Evolutionary conservation across 2,113 vertebrate species (phyloP).

Genomic region (Polypterus senegalus): DNA sequence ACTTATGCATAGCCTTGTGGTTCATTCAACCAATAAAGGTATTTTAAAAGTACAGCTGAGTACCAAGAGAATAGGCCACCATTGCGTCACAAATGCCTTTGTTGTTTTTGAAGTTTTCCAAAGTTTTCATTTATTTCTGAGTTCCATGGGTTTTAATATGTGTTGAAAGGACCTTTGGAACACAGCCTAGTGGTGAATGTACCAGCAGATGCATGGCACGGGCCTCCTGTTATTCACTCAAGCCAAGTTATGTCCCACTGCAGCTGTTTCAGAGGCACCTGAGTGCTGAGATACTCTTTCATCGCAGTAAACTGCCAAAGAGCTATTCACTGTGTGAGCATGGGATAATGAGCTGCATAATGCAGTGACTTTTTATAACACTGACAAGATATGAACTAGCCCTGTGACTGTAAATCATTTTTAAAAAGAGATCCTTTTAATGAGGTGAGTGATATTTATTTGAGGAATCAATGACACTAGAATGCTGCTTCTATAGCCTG

Average conservation of each 20-base stretch:
- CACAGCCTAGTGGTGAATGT: background rate
- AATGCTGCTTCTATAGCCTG: background rate
- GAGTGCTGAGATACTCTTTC: background rate
- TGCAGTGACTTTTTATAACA: background rate
- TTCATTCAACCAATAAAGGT: no score
- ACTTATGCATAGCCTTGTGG: no score
- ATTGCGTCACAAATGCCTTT: no score
- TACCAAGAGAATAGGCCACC: no score
- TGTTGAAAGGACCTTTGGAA: conserved; percentile 1
- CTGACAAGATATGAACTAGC: background rate
- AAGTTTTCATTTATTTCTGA: background rate
- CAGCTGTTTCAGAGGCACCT: background rate
- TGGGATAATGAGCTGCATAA: conserved; percentile 1
- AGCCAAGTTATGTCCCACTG: background rate
- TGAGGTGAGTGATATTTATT: background rate
- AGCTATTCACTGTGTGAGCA: conserved; percentile 1
- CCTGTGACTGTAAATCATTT: background rate
- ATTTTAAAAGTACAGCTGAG: no score
- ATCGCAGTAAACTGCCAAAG: background rate
- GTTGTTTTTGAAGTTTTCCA: background rate
- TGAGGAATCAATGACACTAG: background rate
- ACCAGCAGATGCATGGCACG: background rate
- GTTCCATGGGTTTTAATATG: conserved; percentile 18
- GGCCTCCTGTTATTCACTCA: background rate
- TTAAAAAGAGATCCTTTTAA: background rate